Base-by-base conservation (phyloP, 2,797 vertebrate genomes). In the Botia kubotai region DNA sequence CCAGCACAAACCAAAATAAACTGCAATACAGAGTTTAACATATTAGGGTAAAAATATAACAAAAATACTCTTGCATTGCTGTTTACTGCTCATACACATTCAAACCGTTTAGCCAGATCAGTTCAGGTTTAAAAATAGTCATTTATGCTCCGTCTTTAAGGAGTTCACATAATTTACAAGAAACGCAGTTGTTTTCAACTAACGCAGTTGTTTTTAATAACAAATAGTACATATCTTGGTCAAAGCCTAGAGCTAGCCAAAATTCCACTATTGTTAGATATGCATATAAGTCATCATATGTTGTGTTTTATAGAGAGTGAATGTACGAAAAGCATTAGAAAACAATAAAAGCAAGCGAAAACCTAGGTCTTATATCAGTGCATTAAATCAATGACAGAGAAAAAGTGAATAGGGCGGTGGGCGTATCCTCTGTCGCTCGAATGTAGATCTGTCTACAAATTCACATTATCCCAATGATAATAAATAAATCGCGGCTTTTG, bases 361-460 rank as follows among this genome's bases (percentile, higher is more conserved):
- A 62, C 11, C n/a, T 53, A 52, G 67, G 77, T 57, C 77, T 52
- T n/a, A 11, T 62, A 1, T 63, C 26, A 52, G 14, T 63, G 1
- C 3, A 65, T 23, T 13, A 14, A 23, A 23, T 13, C 29, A 72
- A 62, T 52, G n/a, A 43, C 46, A 53, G 68, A 58, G 14, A 2
- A 0, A 21, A 3, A 50, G 39, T 23, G 62, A 39, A 65, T 1
- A 1, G 29, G 0, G 50, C 33, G 14, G 26, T 43, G 77, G 69
- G 77, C 58, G 77, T 68, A 72, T 72, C 77, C 69, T 65, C 58
- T n/a, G 10, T 23, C 16, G n/a, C 48, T 21, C 57, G 3, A 43
- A 65, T 57, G 19, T 6, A 21, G 19, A 13, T 12, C 14, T 0
- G 10, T 26, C 53, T 60, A 58, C 29, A 55, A 10, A 69, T 19